A percentile compares a stretch with the other conserved stretches of the same genome.
These are phyloP conservation scores for Arctopsyche grandis DNA, from an alignment of 1,140 invertebrate species.

Conservation along the genomic window DNA sequence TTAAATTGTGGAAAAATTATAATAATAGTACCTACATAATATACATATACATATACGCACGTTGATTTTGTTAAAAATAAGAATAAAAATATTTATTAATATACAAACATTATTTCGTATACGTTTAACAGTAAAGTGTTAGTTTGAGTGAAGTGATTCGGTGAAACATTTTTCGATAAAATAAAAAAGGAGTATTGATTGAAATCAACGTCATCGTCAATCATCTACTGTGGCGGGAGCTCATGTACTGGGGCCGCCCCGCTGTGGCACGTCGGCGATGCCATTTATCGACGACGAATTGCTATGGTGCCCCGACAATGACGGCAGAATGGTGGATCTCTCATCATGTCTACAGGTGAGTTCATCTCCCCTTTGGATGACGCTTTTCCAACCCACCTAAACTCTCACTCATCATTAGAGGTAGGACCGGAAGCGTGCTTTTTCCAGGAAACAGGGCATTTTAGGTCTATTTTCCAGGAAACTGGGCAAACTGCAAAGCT, in stretches of 20 bases:
- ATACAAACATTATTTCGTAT: constrained; percentile 1
- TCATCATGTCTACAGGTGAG: constrained; percentile 86
- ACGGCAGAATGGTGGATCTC: constrained; percentile 90
- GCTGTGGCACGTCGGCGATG: constrained; percentile 76
- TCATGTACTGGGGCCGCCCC: constrained; percentile 70
- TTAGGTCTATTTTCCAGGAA: too few relatives aligned
- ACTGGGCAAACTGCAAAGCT: too few relatives aligned
- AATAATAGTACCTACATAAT: neutral
- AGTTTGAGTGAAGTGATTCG: neutral
- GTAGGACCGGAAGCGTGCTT: too few relatives aligned
- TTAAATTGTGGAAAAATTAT: neutral
- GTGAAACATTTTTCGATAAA: neutral
- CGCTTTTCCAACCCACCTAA: too few relatives aligned
- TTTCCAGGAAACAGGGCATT: too few relatives aligned
- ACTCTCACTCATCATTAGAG: too few relatives aligned
- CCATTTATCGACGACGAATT: constrained; percentile 94
- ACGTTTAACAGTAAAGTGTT: neutral
- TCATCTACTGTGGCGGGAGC: constrained; percentile 63
- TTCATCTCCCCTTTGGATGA: constrained; percentile 40
- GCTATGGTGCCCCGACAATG: constrained; percentile 91
- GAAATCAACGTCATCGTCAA: neutral
- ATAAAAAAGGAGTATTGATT: neutral
- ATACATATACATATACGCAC: constrained; percentile 2
- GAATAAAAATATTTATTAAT: constrained; percentile 25
- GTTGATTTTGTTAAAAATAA: neutral